Evolutionary conservation across 35 echinoderm and acorn worm genomes (phyloP), one percentile per base, ranked within the genome.

Genomic region (Heliocidaris tuberculata): DNA sequence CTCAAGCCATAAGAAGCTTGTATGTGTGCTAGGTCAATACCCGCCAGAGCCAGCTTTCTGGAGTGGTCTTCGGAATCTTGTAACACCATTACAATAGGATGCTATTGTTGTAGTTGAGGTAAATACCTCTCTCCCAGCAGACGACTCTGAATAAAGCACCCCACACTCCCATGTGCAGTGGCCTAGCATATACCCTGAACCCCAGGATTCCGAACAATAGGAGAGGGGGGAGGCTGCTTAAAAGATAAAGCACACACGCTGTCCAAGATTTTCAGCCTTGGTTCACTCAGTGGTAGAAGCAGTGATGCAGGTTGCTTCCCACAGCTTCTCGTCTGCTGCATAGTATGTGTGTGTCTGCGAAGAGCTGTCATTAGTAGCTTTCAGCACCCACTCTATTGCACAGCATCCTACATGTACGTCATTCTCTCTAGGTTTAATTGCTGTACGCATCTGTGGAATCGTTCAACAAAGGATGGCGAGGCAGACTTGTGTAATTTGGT

Each of bases 51-150:
- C 65, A 78, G 27, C 65, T n/a, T 78, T 78, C 65, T 78, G 65
- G 21, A 78, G 65, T 78, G 65, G 65, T 19, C 65, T 78, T 78
- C 21, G 27, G 65, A 78, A 78, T 78, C 65, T n/a, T n/a, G 65
- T 78, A 78, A 78, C 65, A 78, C 65, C 65, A 78, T 78, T 78
- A 78, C 65, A 78, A 78, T 78, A 78, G 65, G 65, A 78, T 78
- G 65, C 65, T 78, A 29, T 78, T 78, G 65, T 78, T 78, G 27
- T 78, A n/a, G 65, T 78, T 5, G 65, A 78, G 65, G 65, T 78
- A 78, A 78, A 78, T 78, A n/a, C 65, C 65, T 7, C 65, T 78
- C 65, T 78, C 65, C 65, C 65, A 78, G 1, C 65, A 78, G 65
- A 78, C 65, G 21, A 78, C 65, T 78, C 65, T 78, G 15, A 78